Percentiles rank a stretch among this genome's conserved stretches.
Conservation (phyloP, 2,888 invertebrate species). For the Macropis europaea region DNA sequence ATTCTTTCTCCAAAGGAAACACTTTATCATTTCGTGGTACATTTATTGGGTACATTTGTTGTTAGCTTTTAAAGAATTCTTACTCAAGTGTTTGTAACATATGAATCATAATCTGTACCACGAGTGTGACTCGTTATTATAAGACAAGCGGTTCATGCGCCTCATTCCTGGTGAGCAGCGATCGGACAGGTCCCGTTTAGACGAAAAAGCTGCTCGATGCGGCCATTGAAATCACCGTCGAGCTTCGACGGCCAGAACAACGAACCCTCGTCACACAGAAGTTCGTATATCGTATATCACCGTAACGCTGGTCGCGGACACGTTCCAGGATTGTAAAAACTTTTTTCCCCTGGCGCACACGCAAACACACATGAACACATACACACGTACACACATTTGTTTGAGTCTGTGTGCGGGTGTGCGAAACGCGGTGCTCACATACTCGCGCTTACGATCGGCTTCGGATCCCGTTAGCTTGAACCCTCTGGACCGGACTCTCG, state of each 20-base stretch:
- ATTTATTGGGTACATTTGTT: no score
- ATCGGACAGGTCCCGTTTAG: no score
- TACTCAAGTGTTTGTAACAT: no score
- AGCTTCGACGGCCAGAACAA: neutral
- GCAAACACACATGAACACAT: constrained; percentile 16
- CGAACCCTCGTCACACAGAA: neutral
- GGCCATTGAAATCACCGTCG: constrained; percentile 39
- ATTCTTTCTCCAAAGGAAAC: no score
- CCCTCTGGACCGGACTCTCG: constrained; percentile 70
- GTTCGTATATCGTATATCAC: constrained; percentile 23
- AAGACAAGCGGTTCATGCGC: no score
- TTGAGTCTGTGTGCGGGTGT: constrained; percentile 49
- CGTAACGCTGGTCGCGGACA: constrained; percentile 24
- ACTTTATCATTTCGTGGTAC: no score
- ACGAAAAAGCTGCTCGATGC: no score
- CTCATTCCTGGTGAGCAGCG: no score
- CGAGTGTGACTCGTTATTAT: no score
- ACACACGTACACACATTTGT: constrained; percentile 13
- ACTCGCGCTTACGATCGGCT: constrained; percentile 61
- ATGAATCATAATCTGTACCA: no score
- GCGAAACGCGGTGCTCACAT: constrained; percentile 31
- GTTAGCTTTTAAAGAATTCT: no score
- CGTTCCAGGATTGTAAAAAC: constrained; percentile 31
- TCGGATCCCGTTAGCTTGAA: constrained; percentile 75
- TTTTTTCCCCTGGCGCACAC: constrained; percentile 7